A percentile compares a stretch with the other conserved stretches of the same genome.
Evolutionary conservation across 2,888 invertebrate species (phyloP).

Genomic region (Hirtodrosophila cameraria): DNA sequence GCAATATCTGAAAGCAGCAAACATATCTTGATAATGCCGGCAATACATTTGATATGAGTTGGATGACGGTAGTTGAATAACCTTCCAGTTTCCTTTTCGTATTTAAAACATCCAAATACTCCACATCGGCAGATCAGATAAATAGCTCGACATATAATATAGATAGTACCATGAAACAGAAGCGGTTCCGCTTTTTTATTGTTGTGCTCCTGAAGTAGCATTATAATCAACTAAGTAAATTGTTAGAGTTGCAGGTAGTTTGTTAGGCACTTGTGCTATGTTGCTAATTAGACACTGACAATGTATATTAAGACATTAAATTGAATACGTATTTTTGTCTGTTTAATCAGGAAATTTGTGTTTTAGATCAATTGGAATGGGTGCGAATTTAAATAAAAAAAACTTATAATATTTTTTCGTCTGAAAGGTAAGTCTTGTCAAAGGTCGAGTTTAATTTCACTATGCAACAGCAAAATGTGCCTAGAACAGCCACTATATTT

Average conservation of each 20-base stretch:
- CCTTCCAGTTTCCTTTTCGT: neutral
- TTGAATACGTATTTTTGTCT: no score
- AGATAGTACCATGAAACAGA: neutral
- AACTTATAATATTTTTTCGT: no score
- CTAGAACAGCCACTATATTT: no score
- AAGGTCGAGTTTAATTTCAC: no score
- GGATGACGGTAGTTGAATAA: neutral
- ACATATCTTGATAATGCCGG: neutral
- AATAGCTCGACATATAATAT: neutral
- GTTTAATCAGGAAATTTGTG: no score
- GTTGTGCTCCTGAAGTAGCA: neutral
- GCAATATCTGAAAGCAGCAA: fast-evolving
- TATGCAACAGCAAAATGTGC: no score
- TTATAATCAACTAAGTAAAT: neutral
- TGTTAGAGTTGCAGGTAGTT: neutral
- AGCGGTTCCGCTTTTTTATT: neutral
- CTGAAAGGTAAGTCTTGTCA: no score
- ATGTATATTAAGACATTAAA: no score
- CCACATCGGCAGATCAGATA: neutral
- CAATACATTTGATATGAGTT: neutral
- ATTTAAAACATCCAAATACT: conserved; percentile 5
- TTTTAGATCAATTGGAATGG: no score
- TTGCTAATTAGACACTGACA: no score
- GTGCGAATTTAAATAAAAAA: no score
- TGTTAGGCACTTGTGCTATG: no score